A percentile compares a stretch with the other conserved stretches of the same genome.
These are phyloP conservation scores for Natrix natrix DNA, from an alignment of 2,797 vertebrate genomes.

Conservation along the genomic window DNA sequence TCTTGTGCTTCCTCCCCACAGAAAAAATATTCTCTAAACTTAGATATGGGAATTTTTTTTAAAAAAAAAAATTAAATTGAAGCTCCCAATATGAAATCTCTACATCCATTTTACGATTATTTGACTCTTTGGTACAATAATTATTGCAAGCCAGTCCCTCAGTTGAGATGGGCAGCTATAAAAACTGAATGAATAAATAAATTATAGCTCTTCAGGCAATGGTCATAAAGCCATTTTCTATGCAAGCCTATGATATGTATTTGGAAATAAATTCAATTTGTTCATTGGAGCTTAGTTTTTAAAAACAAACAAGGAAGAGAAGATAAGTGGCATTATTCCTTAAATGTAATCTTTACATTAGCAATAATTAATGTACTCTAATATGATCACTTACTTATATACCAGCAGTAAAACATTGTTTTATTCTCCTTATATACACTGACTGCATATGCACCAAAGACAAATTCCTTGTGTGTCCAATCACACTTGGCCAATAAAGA, in stretches of 20 bases:
- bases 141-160: background rate
- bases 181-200: background rate
- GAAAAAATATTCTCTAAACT: background rate
- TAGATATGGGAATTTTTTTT: background rate
- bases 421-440: too few relatives aligned
- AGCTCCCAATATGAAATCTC: background rate
- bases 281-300: background rate
- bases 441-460: too few relatives aligned
- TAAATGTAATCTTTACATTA: background rate
- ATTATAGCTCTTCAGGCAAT: background rate
- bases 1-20: background rate
- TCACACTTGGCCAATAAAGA: too few relatives aligned
- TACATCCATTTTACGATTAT: background rate
- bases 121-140: background rate
- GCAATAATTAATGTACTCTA: background rate
- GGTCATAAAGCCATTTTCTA: background rate
- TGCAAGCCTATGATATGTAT: background rate
- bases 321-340: background rate
- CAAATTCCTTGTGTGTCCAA: too few relatives aligned
- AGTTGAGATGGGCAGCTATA: background rate
- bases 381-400: background rate
- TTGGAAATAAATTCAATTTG: background rate
- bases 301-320: background rate
- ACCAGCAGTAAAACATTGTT: background rate
- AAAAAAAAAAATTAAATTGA: background rate